A percentile compares a stretch with the other conserved stretches of the same genome.
Evolutionary conservation across 2,797 vertebrate genomes (phyloP).

Genomic region (Enteromius paludinosus): DNA sequence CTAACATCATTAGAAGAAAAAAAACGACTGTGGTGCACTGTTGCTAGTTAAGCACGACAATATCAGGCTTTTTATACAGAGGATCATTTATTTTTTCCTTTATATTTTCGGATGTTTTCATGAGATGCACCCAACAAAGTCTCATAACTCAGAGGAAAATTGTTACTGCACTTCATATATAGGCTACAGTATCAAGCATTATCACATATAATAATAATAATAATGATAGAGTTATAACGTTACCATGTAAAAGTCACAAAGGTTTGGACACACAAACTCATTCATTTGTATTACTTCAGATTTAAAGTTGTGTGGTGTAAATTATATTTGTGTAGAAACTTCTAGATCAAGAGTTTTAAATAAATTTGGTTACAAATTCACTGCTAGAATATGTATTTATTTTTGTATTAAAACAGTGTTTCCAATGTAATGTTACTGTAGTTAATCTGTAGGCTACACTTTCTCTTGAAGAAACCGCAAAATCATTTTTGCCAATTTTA

Average conservation of each 20-base stretch:
- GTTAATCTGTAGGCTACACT: background rate
- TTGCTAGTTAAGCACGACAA: background rate
- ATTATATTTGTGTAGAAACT: background rate
- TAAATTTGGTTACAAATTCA: background rate
- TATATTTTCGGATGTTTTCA: background rate
- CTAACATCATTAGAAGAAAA: background rate
- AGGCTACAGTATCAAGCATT: background rate
- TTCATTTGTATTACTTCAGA: background rate
- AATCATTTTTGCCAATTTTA: background rate
- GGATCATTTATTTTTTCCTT: background rate
- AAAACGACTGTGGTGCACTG: too few species aligned
- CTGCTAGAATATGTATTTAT: background rate
- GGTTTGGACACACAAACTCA: background rate
- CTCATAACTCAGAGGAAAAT: background rate
- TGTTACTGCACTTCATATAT: background rate
- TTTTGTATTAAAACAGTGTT: background rate
- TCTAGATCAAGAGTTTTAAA: background rate
- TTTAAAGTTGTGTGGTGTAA: background rate
- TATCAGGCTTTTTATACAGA: background rate
- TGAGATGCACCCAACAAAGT: background rate
- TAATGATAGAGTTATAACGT: background rate
- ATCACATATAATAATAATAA: background rate
- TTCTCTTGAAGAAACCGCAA: background rate
- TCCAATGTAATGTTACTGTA: background rate
- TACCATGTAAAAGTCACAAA: background rate